Conservation (phyloP, 1,140 invertebrate genomes). For the Drosophila rufa region DNA sequence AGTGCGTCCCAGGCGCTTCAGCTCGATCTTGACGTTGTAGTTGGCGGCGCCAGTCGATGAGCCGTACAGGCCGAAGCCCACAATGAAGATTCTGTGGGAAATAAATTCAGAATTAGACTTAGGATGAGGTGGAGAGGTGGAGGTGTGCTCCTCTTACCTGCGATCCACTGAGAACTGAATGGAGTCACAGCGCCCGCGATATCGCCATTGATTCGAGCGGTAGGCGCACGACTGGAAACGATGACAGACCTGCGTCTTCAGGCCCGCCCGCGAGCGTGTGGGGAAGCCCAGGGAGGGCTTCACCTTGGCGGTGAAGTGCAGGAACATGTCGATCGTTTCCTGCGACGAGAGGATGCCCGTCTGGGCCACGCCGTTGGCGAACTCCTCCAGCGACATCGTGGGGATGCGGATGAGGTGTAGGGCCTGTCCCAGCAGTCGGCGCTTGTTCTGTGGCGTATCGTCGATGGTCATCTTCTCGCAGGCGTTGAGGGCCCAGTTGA, state of each 20-base stretch:
- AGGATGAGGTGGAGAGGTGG: conserved; percentile 77
- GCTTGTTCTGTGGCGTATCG: conserved; percentile 89
- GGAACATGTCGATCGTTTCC: conserved; percentile 96
- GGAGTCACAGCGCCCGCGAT: conserved; percentile 95
- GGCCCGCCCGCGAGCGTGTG: conserved; percentile 91
- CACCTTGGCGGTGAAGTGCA: conserved; percentile 93
- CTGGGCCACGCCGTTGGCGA: conserved; percentile 95
- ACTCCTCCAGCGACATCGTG: conserved; percentile 95
- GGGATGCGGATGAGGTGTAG: conserved; percentile 95
- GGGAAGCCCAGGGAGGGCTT: conserved; percentile 94
- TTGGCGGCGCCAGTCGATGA: conserved; percentile 96
- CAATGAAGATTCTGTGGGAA: conserved; percentile 92
- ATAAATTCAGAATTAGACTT: neutral
- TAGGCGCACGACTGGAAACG: conserved; percentile 98
- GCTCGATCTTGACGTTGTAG: conserved; percentile 95
- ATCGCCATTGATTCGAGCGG: conserved; percentile 97
- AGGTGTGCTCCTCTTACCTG: conserved; percentile 34
- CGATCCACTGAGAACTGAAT: conserved; percentile 97
- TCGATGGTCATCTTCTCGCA: conserved; percentile 92
- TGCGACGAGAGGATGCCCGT: conserved; percentile 94
- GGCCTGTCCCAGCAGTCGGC: conserved; percentile 90
- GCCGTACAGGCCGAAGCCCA: conserved; percentile 96
- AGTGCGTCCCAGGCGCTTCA: conserved; percentile 93
- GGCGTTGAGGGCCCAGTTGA: conserved; percentile 95
- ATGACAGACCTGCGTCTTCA: conserved; percentile 96